Base-by-base conservation (phyloP, 2,113 vertebrate genomes). In the Caranx ignobilis region DNA sequence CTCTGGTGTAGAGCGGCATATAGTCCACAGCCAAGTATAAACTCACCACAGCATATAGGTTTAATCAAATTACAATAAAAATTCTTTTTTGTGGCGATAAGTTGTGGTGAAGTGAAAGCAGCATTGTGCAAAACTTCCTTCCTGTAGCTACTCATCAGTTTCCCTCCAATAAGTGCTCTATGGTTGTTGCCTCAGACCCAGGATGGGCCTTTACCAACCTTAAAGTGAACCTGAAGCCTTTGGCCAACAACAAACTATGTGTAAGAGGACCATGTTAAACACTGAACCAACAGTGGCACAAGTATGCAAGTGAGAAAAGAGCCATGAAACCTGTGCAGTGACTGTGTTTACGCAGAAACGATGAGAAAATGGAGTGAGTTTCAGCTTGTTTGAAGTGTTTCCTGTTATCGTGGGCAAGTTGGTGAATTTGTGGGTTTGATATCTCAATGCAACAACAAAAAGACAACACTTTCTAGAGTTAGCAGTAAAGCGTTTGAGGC, bases 91-190 rank as follows among this genome's bases (percentile, higher is more conserved):
- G 77, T 75, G 50, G 67, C 0, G 37, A 35, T 26, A 41, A n/a
- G 43, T 2, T 7, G 63, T 13, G 31, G 75, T 84, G 62, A 84
- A 84, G 80, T 77, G 79, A 94, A 89, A 89, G 81, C 52, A 61
- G 67, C 2, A 31, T 59, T 60, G 80, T 50, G 67, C 68, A 59
- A 59, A 64, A 81, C 81, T 84, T 76, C 74, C 91, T 92, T 92
- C 89, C 91, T 86, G 75, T 82, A 63, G n/a, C 54, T 63, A 26
- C 34, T 16, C 3, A 3, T 43, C 55, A 64, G 48, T 66, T 73
- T 77, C 56, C 18, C 70, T 70, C 21, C 54, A 70, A 35, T 18
- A 31, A 45, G 37, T 16, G 43, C 47, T 34, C 10, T 1, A 62
- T 47, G 13, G 26, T 2, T 63, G 43, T 26, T 67, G 65, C 16